Evolutionary conservation across 2,113 vertebrate genomes (phyloP).

Genomic region (Podarcis raffonei): DNA sequence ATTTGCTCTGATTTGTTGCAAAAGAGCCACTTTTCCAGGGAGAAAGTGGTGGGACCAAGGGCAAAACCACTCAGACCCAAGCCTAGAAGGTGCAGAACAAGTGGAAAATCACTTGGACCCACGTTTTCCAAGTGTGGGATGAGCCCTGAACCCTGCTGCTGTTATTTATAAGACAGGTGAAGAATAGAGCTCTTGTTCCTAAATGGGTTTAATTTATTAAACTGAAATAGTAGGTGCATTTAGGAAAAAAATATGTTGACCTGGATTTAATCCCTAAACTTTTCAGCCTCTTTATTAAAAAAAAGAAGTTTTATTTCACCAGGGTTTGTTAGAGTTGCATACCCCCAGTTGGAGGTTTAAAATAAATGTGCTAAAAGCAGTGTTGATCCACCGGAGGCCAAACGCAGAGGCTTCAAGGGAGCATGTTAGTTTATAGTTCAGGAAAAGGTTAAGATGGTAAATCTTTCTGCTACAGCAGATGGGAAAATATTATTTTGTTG

Average conservation of each 20-base stretch:
- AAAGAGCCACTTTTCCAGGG: no score
- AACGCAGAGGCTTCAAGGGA: not conserved
- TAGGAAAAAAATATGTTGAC: not conserved
- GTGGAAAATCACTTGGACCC: no score
- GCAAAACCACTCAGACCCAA: no score
- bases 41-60: no score
- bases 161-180: not conserved
- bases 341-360: conserved; percentile 30
- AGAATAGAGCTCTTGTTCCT: not conserved
- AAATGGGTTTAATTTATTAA: not conserved
- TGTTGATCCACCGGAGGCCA: not conserved
- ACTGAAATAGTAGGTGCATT: not conserved
- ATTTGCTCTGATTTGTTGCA: no score
- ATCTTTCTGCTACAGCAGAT: not conserved
- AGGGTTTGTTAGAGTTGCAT: not conserved
- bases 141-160: not conserved
- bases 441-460: not conserved
- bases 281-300: not conserved
- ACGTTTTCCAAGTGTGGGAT: no score
- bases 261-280: conserved; percentile 13
- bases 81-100: no score
- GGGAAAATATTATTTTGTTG: not conserved
- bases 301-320: conserved; percentile 19
- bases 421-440: not conserved
- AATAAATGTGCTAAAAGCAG: conserved; percentile 21